Conservation (phyloP, 2,797 vertebrate genomes). For the Coracias cyanogaster region DNA sequence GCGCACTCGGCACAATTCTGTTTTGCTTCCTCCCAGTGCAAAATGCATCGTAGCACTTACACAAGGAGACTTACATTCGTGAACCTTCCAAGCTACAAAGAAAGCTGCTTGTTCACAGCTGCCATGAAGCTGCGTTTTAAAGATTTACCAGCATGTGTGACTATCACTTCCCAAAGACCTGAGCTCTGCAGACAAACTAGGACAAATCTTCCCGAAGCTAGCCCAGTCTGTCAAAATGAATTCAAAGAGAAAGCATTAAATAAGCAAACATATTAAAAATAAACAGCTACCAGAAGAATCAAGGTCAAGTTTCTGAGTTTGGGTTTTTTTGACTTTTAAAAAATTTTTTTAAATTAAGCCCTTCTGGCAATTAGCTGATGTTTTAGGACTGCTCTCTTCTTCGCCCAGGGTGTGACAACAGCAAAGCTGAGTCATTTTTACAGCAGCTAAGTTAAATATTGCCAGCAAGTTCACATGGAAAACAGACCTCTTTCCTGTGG, state of each 20-base stretch:
- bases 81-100: neutral
- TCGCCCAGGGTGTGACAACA: conserved; percentile 32
- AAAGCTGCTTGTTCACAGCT: neutral
- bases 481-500: neutral
- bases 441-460: conserved; percentile 33
- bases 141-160: neutral
- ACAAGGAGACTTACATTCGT: neutral
- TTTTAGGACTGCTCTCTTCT: conserved; percentile 40
- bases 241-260: conserved; percentile 35
- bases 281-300: neutral
- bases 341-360: neutral
- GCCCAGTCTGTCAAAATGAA: neutral
- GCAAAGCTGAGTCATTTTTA: conserved; percentile 55
- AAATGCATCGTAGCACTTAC: neutral
- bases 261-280: conserved; percentile 39
- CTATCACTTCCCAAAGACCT: neutral
- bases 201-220: neutral
- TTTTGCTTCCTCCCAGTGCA: neutral
- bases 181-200: conserved; percentile 12
- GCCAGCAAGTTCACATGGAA: neutral
- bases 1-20: neutral
- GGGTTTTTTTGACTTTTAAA: neutral
- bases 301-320: neutral
- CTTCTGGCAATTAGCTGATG: conserved; percentile 39
- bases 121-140: neutral